phyloP scores from a whole-genome alignment of 2,113 vertebrate genomes.

The Chloroceryle aenea region DNA sequence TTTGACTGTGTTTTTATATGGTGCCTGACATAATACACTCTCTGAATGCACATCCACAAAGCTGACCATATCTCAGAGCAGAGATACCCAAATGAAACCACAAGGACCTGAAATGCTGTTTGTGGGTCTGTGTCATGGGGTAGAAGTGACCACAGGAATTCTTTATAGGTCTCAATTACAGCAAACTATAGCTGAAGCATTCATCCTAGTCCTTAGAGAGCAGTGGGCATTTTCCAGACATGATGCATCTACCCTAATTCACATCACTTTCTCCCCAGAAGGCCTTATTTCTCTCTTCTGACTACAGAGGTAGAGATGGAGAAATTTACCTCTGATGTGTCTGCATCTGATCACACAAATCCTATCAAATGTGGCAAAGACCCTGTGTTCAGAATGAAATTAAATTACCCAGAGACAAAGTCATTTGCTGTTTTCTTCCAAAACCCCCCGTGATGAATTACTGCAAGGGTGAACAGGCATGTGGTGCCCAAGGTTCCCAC shows the following conservation, averaged over 20 bases:
- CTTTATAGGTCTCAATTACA: background rate
- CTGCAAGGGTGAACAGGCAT: background rate
- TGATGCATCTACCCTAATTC: constrained; percentile 4
- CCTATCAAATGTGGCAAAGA: background rate
- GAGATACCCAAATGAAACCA: background rate
- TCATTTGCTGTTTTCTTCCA: background rate
- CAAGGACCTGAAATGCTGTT: background rate
- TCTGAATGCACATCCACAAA: background rate
- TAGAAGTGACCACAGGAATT: background rate
- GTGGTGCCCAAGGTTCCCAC: background rate
- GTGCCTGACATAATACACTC: background rate
- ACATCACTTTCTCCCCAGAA: constrained; percentile 31
- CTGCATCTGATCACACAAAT: background rate
- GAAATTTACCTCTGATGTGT: background rate
- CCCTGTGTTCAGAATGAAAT: background rate
- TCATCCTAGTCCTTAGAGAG: background rate
- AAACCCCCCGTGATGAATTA: background rate
- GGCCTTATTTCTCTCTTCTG: background rate
- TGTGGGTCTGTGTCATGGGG: background rate
- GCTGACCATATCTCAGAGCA: background rate
- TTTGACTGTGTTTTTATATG: background rate
- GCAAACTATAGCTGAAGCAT: background rate
- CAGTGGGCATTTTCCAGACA: constrained; percentile 13
- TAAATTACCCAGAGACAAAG: background rate
- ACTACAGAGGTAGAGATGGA: background rate